Percentiles rank a stretch among this genome's conserved stretches.
phyloP scores from a whole-genome alignment of 1,140 invertebrate genomes.

The Acyrthosiphon pisum region DNA sequence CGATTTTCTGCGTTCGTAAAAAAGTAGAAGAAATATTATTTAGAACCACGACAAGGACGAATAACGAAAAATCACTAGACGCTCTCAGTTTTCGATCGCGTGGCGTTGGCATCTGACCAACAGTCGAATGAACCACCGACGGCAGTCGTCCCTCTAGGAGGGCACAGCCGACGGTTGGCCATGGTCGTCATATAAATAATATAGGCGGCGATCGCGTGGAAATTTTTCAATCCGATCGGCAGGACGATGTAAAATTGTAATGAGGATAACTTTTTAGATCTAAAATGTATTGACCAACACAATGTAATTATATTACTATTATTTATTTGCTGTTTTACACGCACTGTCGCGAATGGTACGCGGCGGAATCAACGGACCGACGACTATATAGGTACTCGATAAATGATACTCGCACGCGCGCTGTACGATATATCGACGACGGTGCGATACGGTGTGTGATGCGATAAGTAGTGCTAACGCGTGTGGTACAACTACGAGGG shows the following conservation, averaged over 20 bases:
- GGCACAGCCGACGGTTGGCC: not conserved
- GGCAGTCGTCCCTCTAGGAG: not conserved
- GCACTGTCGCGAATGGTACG: not conserved
- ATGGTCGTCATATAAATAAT: not conserved
- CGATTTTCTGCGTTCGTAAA: not conserved
- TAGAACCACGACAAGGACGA: not conserved
- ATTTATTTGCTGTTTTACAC: not conserved
- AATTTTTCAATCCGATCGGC: not conserved
- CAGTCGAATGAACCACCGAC: too few relatives aligned
- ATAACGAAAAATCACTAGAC: not conserved
- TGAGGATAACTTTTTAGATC: not conserved
- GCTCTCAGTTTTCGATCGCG: constrained; percentile 40
- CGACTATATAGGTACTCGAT: not conserved
- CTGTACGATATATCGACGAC: not conserved
- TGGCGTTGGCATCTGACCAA: too few relatives aligned
- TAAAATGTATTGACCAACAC: not conserved
- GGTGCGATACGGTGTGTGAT: not conserved
- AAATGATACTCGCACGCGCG: not conserved
- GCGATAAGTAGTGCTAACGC: not conserved
- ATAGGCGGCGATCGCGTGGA: not conserved
- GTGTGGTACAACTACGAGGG: not conserved
- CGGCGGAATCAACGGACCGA: not conserved
- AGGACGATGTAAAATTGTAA: not conserved
- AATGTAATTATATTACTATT: not conserved
- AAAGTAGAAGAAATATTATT: not conserved